Base-by-base conservation (phyloP, 1,140 invertebrate species). In the Archegozetes longisetosus region DNA sequence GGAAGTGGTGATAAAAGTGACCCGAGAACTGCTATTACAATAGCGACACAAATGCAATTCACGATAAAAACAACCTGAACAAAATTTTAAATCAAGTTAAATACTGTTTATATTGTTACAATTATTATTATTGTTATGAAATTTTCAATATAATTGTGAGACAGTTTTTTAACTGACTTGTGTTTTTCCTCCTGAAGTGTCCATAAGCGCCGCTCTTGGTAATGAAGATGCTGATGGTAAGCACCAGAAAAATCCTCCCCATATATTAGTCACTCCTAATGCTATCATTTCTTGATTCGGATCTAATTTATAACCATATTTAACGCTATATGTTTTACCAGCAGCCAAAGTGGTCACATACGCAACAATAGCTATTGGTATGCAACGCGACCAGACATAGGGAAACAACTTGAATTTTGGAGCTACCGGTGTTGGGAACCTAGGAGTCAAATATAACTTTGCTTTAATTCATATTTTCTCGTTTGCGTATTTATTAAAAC, bases 301-400 rank as follows among this genome's bases (percentile, higher is more conserved):
- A 64, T 89, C 80, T 1, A 97, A 78, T 64, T 87, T 81, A 68
- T 96, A 96, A 64, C 84, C 82, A 58, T 85, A 76, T 71, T 90
- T 92, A 64, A 83, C 79, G 1, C 90, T 87, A 71, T 94, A 88
- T 52, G 93, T 88, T 60, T 93, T 77, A 0, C 84, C 86, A 86
- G 96, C 87, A 1, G 91, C 95, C 74, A 96, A 86, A 2, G 86
- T 82, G 28, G 94, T 82, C 1, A 87, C 86, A 71, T 90, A 95
- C 0, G 85, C 83, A 0, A 96, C 86, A 70, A 96, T 82, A 1
- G 86, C 55, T 64, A 94, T 62, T 58, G 63, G 61, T 26, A 57
- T 46, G 26, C 25, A 52, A 28, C 25, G 40, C 20, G 12, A 32
- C 23, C 25, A 20, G 22, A 61, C 13, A 3, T 55, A 23, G 22